A percentile compares a stretch with the other conserved stretches of the same genome.
Conservation (phyloP, 2,113 vertebrate genomes). For the Myotis brandtii region DNA sequence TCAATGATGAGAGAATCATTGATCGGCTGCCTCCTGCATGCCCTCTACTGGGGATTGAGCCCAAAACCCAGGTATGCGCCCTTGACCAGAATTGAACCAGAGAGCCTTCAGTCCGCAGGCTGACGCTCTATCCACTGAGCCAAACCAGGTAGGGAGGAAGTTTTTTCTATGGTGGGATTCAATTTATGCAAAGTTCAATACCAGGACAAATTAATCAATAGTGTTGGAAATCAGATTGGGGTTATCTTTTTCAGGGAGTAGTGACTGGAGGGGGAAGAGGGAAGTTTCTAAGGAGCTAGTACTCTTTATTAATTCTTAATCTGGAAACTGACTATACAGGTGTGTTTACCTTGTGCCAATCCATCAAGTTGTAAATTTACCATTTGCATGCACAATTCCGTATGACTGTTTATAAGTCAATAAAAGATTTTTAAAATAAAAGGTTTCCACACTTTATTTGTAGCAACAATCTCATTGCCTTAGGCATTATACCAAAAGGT, state of each 20-base stretch:
- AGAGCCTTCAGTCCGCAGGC: too few relatives aligned
- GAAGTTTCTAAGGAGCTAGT: not conserved
- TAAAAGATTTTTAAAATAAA: conserved; percentile 56
- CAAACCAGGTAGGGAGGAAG: not conserved
- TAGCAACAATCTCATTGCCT: conserved; percentile 65
- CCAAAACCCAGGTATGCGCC: too few relatives aligned
- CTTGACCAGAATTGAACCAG: too few relatives aligned
- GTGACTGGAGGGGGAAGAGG: not conserved
- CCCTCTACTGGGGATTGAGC: too few relatives aligned
- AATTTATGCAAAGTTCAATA: not conserved
- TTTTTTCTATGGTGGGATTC: not conserved
- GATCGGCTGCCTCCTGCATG: too few relatives aligned
- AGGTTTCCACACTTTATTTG: conserved; percentile 62
- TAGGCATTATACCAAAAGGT: conserved; percentile 61
- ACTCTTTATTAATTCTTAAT: not conserved
- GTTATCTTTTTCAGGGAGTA: not conserved
- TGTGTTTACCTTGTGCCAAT: not conserved
- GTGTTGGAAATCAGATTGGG: not conserved
- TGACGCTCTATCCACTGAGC: too few relatives aligned
- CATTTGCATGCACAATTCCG: conserved; percentile 11
- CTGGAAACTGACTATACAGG: not conserved
- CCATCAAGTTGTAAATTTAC: not conserved
- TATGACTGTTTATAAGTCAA: not conserved
- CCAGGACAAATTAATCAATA: not conserved
- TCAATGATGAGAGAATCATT: too few relatives aligned